Conservation (phyloP, 1,140 invertebrate species). For the Brachionus manjavacas region DNA sequence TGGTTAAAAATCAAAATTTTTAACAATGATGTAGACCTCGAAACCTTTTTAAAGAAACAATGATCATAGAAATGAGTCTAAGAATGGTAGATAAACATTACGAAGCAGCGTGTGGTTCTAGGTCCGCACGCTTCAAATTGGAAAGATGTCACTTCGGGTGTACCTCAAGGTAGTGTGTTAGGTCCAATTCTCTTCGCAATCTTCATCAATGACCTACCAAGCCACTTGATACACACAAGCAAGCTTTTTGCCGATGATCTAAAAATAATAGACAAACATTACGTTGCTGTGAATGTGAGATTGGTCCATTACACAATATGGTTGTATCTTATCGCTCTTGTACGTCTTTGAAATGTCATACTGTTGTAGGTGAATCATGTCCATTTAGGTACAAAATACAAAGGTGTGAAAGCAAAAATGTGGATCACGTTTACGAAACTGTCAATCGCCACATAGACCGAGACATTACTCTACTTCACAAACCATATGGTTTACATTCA, state of each 20-base stretch:
- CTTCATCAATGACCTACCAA: too few relatives aligned
- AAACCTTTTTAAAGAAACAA: slow-evolving; percentile 1
- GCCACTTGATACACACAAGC: too few relatives aligned
- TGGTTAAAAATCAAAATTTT: background rate
- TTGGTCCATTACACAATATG: background rate
- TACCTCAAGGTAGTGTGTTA: too few relatives aligned
- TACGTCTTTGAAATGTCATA: slow-evolving; percentile 10
- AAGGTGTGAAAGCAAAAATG: background rate
- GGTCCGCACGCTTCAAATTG: too few relatives aligned
- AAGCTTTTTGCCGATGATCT: too few relatives aligned
- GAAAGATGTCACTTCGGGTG: too few relatives aligned
- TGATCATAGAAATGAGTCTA: background rate
- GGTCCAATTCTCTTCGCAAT: too few relatives aligned
- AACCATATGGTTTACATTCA: too few relatives aligned
- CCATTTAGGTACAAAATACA: slow-evolving; percentile 13
- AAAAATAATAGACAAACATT: too few relatives aligned
- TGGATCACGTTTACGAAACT: background rate
- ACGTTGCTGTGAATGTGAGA: background rate
- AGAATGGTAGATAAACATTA: background rate
- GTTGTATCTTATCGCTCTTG: background rate
- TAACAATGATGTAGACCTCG: too few relatives aligned
- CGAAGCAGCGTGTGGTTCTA: too few relatives aligned
- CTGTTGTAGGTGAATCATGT: background rate
- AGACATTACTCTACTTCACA: background rate
- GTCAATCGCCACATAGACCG: background rate